A percentile compares a stretch with the other conserved stretches of the same genome.
phyloP scores from a whole-genome alignment of 2,113 vertebrate genomes.

The Hylia prasina region DNA sequence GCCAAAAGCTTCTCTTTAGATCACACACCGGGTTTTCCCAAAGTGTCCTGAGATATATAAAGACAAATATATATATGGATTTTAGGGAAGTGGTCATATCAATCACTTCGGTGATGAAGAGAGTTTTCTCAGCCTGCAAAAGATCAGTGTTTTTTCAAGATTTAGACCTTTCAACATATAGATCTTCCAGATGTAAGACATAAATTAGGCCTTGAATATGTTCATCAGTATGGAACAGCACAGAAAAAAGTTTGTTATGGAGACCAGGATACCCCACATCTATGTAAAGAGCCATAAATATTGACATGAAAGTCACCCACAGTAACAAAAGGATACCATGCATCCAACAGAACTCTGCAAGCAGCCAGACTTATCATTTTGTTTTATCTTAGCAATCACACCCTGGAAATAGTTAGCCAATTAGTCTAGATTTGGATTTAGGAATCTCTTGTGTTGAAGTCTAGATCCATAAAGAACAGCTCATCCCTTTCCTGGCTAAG shows the following conservation, averaged over 20 bases:
- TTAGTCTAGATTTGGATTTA: neutral
- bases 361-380: neutral
- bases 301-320: neutral
- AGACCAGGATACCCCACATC: neutral
- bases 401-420: neutral
- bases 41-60: neutral
- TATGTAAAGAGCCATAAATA: neutral
- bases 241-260: neutral
- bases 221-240: neutral
- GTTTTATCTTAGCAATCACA: neutral
- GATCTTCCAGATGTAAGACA: neutral
- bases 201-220: neutral
- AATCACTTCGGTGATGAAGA: neutral
- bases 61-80: neutral
- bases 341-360: neutral
- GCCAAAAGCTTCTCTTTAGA: neutral
- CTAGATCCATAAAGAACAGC: neutral
- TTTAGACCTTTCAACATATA: neutral
- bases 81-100: neutral
- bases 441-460: neutral
- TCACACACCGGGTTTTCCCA: neutral
- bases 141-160: neutral
- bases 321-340: neutral
- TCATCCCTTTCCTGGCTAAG: neutral
- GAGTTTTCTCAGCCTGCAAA: neutral